Conservation (phyloP, 2,797 vertebrate species). For the Falco peregrinus region DNA sequence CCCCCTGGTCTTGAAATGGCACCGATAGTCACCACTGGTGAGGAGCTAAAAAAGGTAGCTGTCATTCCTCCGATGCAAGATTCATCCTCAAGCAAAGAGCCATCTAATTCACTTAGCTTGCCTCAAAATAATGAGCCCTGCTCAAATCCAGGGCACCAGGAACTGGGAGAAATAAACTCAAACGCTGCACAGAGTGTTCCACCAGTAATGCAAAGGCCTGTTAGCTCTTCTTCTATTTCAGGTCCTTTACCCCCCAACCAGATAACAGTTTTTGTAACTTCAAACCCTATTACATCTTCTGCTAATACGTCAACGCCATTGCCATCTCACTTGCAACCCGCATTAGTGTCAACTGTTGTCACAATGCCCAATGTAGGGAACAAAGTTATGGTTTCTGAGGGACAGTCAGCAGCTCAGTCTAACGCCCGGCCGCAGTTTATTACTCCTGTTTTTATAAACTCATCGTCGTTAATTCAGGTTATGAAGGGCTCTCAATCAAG, state of each 20-base stretch:
- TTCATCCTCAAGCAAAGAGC: conserved; percentile 71
- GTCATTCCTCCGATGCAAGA: conserved; percentile 74
- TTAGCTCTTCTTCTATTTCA: conserved; percentile 84
- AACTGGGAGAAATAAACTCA: conserved; percentile 72
- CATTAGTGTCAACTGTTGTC: conserved; percentile 89
- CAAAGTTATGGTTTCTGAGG: conserved; percentile 85
- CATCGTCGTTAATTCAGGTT: conserved; percentile 90
- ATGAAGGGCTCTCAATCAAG: conserved; percentile 83
- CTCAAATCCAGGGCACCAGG: conserved; percentile 70
- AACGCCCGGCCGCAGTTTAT: conserved; percentile 87
- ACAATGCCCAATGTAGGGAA: conserved; percentile 86
- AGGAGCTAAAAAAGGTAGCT: conserved; percentile 78
- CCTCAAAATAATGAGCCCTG: conserved; percentile 71
- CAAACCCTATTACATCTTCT: conserved; percentile 90
- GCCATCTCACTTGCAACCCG: conserved; percentile 83
- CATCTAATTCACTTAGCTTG: conserved; percentile 68
- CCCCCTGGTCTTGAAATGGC: conserved; percentile 76
- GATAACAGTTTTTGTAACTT: conserved; percentile 96
- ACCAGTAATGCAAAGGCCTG: conserved; percentile 86
- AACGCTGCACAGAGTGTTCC: conserved; percentile 77
- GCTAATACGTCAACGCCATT: conserved; percentile 80
- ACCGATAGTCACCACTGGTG: conserved; percentile 74
- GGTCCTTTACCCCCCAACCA: conserved; percentile 84
- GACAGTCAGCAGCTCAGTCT: conserved; percentile 77
- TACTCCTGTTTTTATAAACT: conserved; percentile 92